Conservation (phyloP, 2,113 vertebrate genomes). For the Mesocricetus auratus region DNA sequence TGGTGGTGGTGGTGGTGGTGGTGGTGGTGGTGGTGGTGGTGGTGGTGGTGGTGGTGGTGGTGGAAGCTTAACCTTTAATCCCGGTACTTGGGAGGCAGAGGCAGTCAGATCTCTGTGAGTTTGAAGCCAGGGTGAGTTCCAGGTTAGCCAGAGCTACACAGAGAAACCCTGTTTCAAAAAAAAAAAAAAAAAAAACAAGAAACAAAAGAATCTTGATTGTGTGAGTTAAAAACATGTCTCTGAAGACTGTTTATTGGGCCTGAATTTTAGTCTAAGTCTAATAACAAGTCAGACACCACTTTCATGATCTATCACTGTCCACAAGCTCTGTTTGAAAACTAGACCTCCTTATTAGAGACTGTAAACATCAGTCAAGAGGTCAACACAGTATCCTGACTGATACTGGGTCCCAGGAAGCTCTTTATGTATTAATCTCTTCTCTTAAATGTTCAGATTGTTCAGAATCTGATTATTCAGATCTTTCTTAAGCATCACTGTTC, state of each 20-base stretch:
- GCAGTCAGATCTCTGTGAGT: too few relatives aligned
- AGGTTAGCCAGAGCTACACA: too few relatives aligned
- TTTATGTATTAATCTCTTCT: slow-evolving; percentile 15
- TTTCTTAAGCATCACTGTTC: not conserved
- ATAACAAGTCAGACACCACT: not conserved
- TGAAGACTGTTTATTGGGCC: not conserved
- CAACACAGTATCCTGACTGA: slow-evolving; percentile 23
- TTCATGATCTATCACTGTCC: slow-evolving; percentile 11
- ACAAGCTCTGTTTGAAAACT: slow-evolving; percentile 20
- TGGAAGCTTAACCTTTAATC: too few relatives aligned
- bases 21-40: too few relatives aligned
- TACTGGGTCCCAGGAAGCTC: not conserved
- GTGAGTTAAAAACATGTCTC: not conserved
- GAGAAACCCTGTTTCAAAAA: too few relatives aligned
- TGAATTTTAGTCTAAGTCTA: slow-evolving; percentile 44
- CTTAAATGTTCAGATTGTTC: not conserved
- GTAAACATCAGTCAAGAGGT: not conserved
- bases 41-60: too few relatives aligned
- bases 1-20: too few relatives aligned
- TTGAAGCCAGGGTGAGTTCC: too few relatives aligned
- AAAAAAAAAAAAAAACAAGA: too few relatives aligned
- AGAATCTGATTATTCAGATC: slow-evolving; percentile 26
- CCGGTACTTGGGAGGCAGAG: too few relatives aligned
- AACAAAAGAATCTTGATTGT: not conserved
- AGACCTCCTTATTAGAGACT: not conserved